Evolutionary conservation across 1,140 invertebrate genomes (phyloP), one percentile per base, ranked within the genome.

Genomic region (Reticulitermes speratus): DNA sequence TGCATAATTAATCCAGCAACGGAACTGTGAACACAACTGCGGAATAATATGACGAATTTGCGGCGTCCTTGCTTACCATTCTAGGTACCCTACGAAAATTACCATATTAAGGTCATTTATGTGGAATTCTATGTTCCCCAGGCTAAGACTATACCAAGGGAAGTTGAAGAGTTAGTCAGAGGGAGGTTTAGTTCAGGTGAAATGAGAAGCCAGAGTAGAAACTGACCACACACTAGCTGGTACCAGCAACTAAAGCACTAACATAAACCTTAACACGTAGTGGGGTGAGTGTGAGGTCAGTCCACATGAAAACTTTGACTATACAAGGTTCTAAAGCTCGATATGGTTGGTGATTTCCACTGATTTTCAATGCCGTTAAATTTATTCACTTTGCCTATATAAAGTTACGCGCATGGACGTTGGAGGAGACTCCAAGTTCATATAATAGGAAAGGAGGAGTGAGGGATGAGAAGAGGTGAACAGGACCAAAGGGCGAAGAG

Each of bases 281-380:
- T 65, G 59, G 19, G 3, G 59, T 23, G 14, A 30, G 14, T 25
- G 25, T 3, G n/a, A 6, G n/a, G 25, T 30, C 7, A 75, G 65
- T 30, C n/a, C 65, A 25, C 65, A 30, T 25, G 65, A 30, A 75
- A 75, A 75, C 65, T 75, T 75, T 75, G 65, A 25, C 65, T 75
- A 75, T 75, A 75, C 65, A 75, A 75, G 65, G 65, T 75, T 75
- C n/a, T 75, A 16, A 75, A 75, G 65, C 65, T 30, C 25, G 65
- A 75, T 75, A 75, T 75, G 65, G 65, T 75, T 75, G 65, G 65
- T 75, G 65, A 75, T 75, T 75, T 75, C 65, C 65, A 75, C 65
- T 75, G 65, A 75, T 75, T 75, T 75, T 75, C 65, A 75, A 75
- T 75, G 65, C 25, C 65, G 65, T 75, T 25, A 75, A 75, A 75